These are phyloP conservation scores for Chymomyza caudatula DNA, from an alignment of 2,888 invertebrate species.

Conservation along the genomic window DNA sequence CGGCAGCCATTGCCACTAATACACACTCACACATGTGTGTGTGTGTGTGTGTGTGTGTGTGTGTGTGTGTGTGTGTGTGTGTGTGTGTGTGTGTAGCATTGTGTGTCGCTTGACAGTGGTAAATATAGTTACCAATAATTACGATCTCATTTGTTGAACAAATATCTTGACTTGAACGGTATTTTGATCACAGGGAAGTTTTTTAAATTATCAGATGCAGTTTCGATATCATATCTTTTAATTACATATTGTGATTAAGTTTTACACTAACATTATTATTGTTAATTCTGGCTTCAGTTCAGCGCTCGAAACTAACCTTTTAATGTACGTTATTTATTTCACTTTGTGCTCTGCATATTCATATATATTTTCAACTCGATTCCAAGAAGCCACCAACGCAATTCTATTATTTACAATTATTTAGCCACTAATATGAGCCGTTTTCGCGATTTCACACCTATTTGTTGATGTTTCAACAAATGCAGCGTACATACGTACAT, in stretches of 20 bases:
- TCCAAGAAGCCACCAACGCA: neutral
- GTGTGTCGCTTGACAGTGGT: conserved; percentile 6
- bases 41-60: conserved; percentile 28
- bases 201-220: no score
- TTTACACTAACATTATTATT: no score
- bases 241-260: neutral
- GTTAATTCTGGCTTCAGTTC: no score
- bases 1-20: conserved; percentile 51
- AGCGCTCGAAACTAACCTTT: neutral
- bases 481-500: neutral
- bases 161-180: neutral
- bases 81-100: conserved; percentile 27
- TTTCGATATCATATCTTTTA: no score
- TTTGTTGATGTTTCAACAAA: conserved; percentile 4
- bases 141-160: no score
- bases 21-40: conserved; percentile 13
- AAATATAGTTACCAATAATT: neutral
- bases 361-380: neutral
- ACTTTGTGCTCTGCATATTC: neutral
- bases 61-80: no score
- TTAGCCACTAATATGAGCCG: neutral
- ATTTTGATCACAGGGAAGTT: neutral
- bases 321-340: neutral
- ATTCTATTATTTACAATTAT: neutral
- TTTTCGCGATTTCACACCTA: neutral